phyloP scores from a whole-genome alignment of 1,140 invertebrate species.

The Pseudomyrmex concolor region DNA sequence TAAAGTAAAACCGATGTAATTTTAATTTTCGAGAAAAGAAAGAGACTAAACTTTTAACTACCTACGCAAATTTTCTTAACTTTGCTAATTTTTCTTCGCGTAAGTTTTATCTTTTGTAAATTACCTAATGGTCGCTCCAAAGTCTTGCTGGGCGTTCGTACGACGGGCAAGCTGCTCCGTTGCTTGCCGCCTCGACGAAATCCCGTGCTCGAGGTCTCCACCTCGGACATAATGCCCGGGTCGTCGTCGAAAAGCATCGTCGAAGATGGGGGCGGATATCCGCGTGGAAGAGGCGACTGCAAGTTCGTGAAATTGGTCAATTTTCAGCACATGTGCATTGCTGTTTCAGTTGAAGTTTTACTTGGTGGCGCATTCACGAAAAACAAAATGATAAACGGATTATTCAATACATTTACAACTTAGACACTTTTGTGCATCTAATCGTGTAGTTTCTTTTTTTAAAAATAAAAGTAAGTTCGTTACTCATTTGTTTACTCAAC shows the following conservation, averaged over 20 bases:
- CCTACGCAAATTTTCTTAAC: neutral
- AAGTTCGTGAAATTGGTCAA: slow-evolving; percentile 68
- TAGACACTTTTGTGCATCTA: too few species aligned
- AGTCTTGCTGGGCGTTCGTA: slow-evolving; percentile 97
- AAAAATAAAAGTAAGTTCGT: too few species aligned
- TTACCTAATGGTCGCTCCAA: slow-evolving; percentile 95
- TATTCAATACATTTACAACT: neutral
- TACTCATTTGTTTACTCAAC: too few species aligned
- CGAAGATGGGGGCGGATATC: slow-evolving; percentile 90
- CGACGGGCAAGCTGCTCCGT: slow-evolving; percentile 95
- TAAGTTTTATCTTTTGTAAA: slow-evolving; percentile 15
- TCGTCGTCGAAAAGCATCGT: slow-evolving; percentile 95
- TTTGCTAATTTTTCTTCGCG: neutral
- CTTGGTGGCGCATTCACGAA: neutral
- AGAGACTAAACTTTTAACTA: too few species aligned
- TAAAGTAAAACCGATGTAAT: neutral
- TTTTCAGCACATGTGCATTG: neutral
- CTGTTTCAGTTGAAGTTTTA: neutral
- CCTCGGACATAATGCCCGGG: slow-evolving; percentile 98
- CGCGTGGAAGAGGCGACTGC: slow-evolving; percentile 89
- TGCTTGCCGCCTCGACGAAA: slow-evolving; percentile 95
- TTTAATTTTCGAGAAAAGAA: too few species aligned
- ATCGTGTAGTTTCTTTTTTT: too few species aligned
- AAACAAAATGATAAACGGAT: neutral
- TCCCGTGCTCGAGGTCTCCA: slow-evolving; percentile 96